Evolutionary conservation across 64 coral and sea anemone genomes (phyloP).

Genomic region (Astreopora myriophthalma): DNA sequence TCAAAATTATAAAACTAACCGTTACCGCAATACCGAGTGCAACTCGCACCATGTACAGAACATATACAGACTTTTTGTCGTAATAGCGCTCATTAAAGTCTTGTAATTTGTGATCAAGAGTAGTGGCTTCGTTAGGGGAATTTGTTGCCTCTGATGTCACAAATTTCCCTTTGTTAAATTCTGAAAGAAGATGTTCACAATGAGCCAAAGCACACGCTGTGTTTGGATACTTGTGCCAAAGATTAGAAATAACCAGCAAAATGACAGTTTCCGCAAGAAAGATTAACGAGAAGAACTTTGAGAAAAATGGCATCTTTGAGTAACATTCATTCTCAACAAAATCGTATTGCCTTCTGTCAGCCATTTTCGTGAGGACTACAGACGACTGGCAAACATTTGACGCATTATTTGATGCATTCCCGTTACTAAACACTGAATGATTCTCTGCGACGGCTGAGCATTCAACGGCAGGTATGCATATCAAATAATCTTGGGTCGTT

Average conservation of each 20-base stretch:
- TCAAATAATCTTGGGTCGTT: conserved; percentile 7
- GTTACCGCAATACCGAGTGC: no score
- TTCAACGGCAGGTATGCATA: conserved; percentile 40
- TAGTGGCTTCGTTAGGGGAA: no score
- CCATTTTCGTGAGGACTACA: not conserved
- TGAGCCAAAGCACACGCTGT: no score
- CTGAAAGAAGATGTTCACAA: no score
- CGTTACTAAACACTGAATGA: not conserved
- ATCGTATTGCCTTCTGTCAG: not conserved
- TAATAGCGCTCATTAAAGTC: no score
- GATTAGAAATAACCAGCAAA: not conserved
- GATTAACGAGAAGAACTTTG: conserved; percentile 1
- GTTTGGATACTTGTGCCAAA: not conserved
- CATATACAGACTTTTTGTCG: no score
- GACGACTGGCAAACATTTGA: not conserved
- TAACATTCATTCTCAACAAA: conserved; percentile 8
- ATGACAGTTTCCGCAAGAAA: not conserved
- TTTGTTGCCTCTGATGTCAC: no score
- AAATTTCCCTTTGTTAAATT: no score
- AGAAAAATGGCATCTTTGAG: not conserved
- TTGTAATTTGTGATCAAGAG: no score
- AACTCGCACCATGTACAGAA: no score
- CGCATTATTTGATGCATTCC: not conserved
- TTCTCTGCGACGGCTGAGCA: not conserved
- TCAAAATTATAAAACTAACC: no score